phyloP scores from a whole-genome alignment of 2,888 invertebrate genomes.

The Dolomedes plantarius region DNA sequence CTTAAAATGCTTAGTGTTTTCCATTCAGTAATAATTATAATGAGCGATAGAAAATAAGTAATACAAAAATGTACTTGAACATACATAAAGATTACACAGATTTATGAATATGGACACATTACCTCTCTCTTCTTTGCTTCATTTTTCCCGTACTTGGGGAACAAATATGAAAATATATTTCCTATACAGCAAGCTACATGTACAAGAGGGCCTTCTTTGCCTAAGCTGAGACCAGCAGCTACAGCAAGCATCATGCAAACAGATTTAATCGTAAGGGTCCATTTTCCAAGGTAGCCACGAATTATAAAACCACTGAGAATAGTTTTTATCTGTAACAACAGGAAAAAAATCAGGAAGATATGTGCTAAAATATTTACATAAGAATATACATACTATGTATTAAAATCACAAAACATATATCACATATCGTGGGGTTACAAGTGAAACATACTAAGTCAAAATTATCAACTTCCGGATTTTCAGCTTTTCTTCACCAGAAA shows the following conservation, averaged over 20 bases:
- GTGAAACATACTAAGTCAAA: no score
- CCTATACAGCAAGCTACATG: conserved; percentile 98
- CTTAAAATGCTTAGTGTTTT: no score
- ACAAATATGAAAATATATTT: conserved; percentile 98
- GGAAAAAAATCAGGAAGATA: conserved; percentile 4
- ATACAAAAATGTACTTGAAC: no score
- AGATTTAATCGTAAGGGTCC: conserved; percentile 98
- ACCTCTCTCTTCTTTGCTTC: conserved; percentile 97
- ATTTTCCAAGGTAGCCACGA: conserved; percentile 98
- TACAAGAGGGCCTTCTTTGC: conserved; percentile 99
- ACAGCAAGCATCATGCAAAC: conserved; percentile 97
- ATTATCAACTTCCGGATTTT: no score
- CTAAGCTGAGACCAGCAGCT: conserved; percentile 95
- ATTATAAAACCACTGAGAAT: conserved; percentile 98
- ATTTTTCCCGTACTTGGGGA: conserved; percentile 98
- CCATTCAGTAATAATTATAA: no score
- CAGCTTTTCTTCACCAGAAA: no score
- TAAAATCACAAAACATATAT: no score
- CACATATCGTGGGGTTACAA: no score
- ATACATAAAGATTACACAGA: no score
- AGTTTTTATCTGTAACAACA: conserved; percentile 86
- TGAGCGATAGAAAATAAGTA: no score
- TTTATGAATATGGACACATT: no score
- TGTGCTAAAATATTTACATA: background rate
- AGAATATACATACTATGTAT: background rate